These are phyloP conservation scores for Tachycineta bicolor DNA, from an alignment of 2,113 vertebrate genomes.

Conservation along the genomic window DNA sequence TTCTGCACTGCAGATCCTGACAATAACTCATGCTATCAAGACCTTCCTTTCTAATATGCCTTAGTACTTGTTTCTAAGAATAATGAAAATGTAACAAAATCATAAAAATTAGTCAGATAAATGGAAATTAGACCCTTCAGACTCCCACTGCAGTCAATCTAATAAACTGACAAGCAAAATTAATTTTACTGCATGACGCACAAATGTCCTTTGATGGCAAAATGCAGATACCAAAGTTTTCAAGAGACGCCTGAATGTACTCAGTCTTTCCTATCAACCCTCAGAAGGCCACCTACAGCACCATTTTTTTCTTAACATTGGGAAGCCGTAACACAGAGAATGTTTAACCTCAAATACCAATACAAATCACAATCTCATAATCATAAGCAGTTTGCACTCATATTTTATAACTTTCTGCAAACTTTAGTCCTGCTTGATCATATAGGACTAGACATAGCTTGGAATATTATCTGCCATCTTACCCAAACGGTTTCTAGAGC, in stretches of 20 bases:
- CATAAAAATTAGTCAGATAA: not conserved
- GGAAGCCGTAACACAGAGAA: not conserved
- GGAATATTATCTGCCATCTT: not conserved
- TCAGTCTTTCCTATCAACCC: not conserved
- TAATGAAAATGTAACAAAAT: not conserved
- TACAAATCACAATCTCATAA: not conserved
- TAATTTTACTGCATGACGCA: accelerated
- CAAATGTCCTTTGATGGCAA: not conserved
- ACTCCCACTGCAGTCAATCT: not conserved
- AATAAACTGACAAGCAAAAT: not conserved
- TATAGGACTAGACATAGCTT: not conserved
- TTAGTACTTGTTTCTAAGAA: not conserved
- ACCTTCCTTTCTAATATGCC: not conserved
- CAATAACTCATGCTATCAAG: not conserved
- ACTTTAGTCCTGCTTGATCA: not conserved
- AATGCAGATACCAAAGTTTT: not conserved
- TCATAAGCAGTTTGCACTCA: accelerated
- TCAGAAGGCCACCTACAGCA: not conserved
- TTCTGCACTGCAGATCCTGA: not conserved
- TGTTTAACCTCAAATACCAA: not conserved
- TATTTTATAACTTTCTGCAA: not conserved
- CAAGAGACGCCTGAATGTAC: accelerated
- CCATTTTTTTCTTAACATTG: not conserved
- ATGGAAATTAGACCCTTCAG: not conserved
- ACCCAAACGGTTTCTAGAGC: not conserved